phyloP scores from a whole-genome alignment of 2,888 invertebrate species.

The Tholera decimalis region DNA sequence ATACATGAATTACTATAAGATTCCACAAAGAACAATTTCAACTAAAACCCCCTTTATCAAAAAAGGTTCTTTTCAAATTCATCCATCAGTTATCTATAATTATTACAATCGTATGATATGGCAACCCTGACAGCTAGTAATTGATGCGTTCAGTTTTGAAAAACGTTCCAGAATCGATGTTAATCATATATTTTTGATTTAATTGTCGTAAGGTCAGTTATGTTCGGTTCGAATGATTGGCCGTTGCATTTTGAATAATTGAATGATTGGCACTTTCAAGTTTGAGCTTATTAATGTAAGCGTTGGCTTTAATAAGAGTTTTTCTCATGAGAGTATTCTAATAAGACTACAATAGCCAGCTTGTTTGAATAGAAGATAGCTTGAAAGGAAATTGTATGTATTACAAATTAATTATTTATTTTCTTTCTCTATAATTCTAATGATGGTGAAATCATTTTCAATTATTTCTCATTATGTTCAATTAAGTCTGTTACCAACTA shows the following conservation, averaged over 20 bases:
- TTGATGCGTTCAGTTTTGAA: slow-evolving; percentile 62
- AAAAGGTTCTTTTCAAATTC: slow-evolving; percentile 61
- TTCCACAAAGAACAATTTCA: slow-evolving; percentile 46
- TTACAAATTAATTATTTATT: slow-evolving; percentile 12
- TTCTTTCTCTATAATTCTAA: slow-evolving; percentile 6
- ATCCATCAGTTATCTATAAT: slow-evolving; percentile 64
- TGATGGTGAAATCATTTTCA: slow-evolving; percentile 3
- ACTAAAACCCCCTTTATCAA: slow-evolving; percentile 58
- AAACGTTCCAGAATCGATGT: slow-evolving; percentile 53
- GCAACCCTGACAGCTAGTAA: slow-evolving; percentile 64
- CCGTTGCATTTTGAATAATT: slow-evolving; percentile 61
- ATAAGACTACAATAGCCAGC: slow-evolving; percentile 41
- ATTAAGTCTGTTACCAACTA: slow-evolving; percentile 33
- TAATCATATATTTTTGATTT: slow-evolving; percentile 52
- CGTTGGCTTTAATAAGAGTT: slow-evolving; percentile 50
- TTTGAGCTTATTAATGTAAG: slow-evolving; percentile 37
- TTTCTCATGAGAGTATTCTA: slow-evolving; percentile 52
- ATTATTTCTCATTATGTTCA: slow-evolving; percentile 42
- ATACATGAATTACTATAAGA: slow-evolving; percentile 32
- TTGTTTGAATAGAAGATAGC: slow-evolving; percentile 42
- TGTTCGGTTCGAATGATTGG: slow-evolving; percentile 47
- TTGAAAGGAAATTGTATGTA: slow-evolving; percentile 10
- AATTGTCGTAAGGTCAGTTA: slow-evolving; percentile 58
- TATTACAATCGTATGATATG: slow-evolving; percentile 64
- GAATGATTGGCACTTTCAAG: slow-evolving; percentile 61